These are phyloP conservation scores for Panurus biarmicus DNA, from an alignment of 2,113 vertebrate species.

Conservation along the genomic window DNA sequence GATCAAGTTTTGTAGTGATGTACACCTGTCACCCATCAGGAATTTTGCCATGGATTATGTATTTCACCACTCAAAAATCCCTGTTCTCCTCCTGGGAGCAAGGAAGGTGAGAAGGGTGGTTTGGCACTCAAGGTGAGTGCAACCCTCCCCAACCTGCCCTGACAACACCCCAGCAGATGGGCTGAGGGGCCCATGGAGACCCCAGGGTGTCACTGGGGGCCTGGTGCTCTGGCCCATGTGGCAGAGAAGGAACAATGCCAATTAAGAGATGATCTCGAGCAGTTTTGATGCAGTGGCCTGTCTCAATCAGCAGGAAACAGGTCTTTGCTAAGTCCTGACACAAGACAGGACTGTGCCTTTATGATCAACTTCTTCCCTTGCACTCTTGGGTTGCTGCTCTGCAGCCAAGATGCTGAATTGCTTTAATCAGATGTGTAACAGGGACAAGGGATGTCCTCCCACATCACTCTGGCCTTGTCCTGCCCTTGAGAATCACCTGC, in stretches of 20 bases:
- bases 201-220: too few relatives aligned
- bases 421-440: not conserved
- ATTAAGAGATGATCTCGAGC: not conserved
- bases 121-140: not conserved
- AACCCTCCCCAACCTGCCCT: not conserved
- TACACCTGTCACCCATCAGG: not conserved
- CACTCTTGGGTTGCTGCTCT: not conserved
- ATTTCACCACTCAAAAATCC: not conserved
- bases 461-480: not conserved
- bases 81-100: not conserved
- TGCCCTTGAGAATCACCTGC: not conserved
- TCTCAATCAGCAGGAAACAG: not conserved
- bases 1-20: not conserved
- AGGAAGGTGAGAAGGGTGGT: not conserved
- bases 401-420: not conserved
- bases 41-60: not conserved
- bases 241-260: not conserved
- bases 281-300: not conserved
- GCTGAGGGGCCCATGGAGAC: not conserved
- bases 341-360: not conserved
- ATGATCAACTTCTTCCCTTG: not conserved
- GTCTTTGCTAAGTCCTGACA: not conserved
- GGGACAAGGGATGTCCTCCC: not conserved
- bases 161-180: not conserved
- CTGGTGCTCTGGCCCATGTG: rapidly evolving